Conservation (phyloP, 2,797 vertebrate genomes). For the Pangasius macronema region DNA sequence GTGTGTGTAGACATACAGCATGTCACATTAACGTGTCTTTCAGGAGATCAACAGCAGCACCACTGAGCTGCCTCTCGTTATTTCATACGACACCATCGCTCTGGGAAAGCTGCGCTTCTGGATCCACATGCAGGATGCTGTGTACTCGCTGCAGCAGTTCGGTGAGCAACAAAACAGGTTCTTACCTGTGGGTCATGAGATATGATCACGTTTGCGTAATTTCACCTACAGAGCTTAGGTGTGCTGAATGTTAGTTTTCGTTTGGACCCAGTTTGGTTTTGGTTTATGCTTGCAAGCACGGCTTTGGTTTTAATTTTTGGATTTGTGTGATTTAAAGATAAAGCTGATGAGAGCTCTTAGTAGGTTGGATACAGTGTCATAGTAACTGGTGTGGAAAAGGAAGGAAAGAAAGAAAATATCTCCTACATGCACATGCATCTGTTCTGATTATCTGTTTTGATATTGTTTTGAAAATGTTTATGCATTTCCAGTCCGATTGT, state of each 20-base stretch:
- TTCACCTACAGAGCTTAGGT: neutral
- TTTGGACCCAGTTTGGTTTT: neutral
- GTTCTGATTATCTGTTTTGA: too few relatives aligned
- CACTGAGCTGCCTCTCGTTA: constrained; percentile 86
- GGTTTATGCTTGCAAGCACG: neutral
- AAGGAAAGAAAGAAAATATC: neutral
- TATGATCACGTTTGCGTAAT: neutral
- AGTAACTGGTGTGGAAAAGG: neutral
- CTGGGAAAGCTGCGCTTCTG: constrained; percentile 93
- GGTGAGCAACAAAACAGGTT: constrained; percentile 72
- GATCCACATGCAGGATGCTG: constrained; percentile 99
- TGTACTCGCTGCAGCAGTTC: constrained; percentile 93
- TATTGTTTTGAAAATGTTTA: too few relatives aligned
- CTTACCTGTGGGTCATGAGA: neutral
- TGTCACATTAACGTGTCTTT: neutral
- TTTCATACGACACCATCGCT: constrained; percentile 93
- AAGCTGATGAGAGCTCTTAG: neutral
- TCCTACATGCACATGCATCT: neutral
- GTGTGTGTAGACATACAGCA: neutral
- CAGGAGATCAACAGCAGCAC: constrained; percentile 92
- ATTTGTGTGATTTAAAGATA: neutral
- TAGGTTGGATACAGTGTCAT: neutral
- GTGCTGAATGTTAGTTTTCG: neutral
- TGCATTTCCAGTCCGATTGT: neutral
- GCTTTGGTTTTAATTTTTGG: neutral